Evolutionary conservation across 2,888 invertebrate genomes (phyloP), one percentile per base, ranked within the genome.

Genomic region (Unio delphinus): DNA sequence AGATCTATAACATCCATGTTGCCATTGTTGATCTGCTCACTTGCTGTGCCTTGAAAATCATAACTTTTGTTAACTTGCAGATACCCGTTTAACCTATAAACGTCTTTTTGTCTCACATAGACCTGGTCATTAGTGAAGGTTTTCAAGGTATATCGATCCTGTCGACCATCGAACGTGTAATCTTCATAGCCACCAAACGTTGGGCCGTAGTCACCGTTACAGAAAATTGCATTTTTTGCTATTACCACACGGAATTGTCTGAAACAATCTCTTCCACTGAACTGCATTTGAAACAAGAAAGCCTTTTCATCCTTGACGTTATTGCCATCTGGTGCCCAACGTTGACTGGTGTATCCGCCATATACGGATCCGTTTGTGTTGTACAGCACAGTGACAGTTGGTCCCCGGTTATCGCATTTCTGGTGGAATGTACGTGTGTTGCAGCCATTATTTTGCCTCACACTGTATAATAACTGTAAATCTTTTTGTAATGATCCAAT

Each of bases 201-300:
- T 18, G 76, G 76, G 2, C 76, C 74, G 57, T 74, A 69, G 11
- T 0, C 26, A 8, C 4, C 11, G 15, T 23, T 0, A 15, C 57
- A 65, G 59, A 65, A 67, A 3, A 67, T 64, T 20, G 62, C 65
- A 30, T 62, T 20, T 1, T 56, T 58, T 5, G 55, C 17, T 3
- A 7, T 30, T 1, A 57, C 61, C 8, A 65, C 66, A 1, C 67
- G 61, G 61, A 68, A 72, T n/a, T 74, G 72, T 1, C 28, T 55
- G 58, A 66, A 57, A 45, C 64, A 57, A 7, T 30, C 18, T n/a
- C n/a, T 58, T 18, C 73, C 73, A 55, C 65, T 71, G 18, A 60
- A 72, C 6, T 68, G 55, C 8, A 76, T 60, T 11, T 64, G 62
- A 56, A 72, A 74, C 20, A 76, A 56, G 64, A 76, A 76, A 11